Percentiles rank a stretch among this genome's conserved stretches.
phyloP scores from a whole-genome alignment of 2,888 invertebrate genomes.

The Hydropsyche betteni region DNA sequence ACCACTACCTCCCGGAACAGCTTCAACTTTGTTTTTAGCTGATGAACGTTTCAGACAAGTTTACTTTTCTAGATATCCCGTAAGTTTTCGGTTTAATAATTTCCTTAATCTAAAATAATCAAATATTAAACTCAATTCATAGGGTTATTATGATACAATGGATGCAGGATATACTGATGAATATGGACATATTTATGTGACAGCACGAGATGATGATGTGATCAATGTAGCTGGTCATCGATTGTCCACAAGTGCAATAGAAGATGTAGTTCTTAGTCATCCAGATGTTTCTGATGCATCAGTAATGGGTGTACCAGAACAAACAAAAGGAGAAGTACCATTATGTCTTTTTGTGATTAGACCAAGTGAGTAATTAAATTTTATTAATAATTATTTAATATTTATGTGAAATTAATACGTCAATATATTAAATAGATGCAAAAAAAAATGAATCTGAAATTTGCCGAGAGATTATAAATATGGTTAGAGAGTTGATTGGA shows the following conservation, averaged over 20 bases:
- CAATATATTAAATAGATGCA: slow-evolving; percentile 58
- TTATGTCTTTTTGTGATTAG: slow-evolving; percentile 85
- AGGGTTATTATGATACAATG: slow-evolving; percentile 95
- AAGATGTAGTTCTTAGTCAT: slow-evolving; percentile 90
- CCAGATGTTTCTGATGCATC: slow-evolving; percentile 86
- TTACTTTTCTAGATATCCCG: slow-evolving; percentile 85
- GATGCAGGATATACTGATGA: slow-evolving; percentile 90
- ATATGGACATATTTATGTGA: slow-evolving; percentile 86
- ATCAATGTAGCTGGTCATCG: slow-evolving; percentile 96
- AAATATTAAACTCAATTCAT: slow-evolving; percentile 53
- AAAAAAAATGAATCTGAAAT: slow-evolving; percentile 65
- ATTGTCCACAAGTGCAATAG: slow-evolving; percentile 87
- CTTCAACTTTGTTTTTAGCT: slow-evolving; percentile 83
- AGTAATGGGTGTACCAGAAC: slow-evolving; percentile 89
- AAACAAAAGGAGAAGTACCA: slow-evolving; percentile 90
- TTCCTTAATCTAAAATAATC: slow-evolving; percentile 51
- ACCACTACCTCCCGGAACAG: slow-evolving; percentile 89
- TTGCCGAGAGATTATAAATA: slow-evolving; percentile 65
- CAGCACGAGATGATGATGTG: slow-evolving; percentile 92
- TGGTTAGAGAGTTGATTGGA: slow-evolving; percentile 75
- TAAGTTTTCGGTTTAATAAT: slow-evolving; percentile 60
- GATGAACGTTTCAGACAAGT: slow-evolving; percentile 81
- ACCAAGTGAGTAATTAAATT: slow-evolving; percentile 55
- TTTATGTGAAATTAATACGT: neutral
- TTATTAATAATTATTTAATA: neutral